A percentile compares a stretch with the other conserved stretches of the same genome.
phyloP scores from a whole-genome alignment of 2,113 vertebrate species.

The Larimichthys crocea region DNA sequence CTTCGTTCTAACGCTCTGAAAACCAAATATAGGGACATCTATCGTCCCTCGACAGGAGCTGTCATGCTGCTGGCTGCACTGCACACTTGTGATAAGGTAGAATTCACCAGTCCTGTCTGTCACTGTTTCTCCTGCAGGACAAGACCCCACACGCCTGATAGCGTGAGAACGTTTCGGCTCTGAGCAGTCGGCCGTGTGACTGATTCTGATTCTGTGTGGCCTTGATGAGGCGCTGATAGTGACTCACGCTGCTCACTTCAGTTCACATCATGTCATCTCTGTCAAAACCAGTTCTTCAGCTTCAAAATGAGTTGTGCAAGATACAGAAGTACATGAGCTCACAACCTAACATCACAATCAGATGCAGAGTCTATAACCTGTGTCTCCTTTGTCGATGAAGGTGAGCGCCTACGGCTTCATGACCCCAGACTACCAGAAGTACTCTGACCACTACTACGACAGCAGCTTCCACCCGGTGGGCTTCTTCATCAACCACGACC shows the following conservation, averaged over 20 bases:
- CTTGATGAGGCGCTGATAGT: background rate
- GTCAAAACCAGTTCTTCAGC: background rate
- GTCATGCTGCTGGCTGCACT: slow-evolving; percentile 86
- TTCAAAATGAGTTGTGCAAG: background rate
- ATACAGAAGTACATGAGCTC: too few relatives aligned
- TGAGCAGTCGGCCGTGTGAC: background rate
- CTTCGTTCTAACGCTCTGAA: slow-evolving; percentile 71
- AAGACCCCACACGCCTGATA: slow-evolving; percentile 16
- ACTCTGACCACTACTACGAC: slow-evolving; percentile 87
- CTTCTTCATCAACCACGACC: slow-evolving; percentile 86
- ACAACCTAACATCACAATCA: too few relatives aligned
- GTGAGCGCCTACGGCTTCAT: slow-evolving; percentile 88
- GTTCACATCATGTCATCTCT: background rate
- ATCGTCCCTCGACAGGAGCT: slow-evolving; percentile 86
- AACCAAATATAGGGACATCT: slow-evolving; percentile 68
- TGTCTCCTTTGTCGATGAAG: slow-evolving; percentile 57
- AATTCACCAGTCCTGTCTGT: fast-evolving
- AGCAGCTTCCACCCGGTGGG: slow-evolving; percentile 18
- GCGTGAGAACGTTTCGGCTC: background rate
- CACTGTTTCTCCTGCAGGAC: background rate
- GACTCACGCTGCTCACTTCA: background rate
- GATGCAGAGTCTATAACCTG: too few relatives aligned
- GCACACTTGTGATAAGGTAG: slow-evolving; percentile 87
- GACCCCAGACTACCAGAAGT: slow-evolving; percentile 81
- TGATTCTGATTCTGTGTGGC: background rate